These are phyloP conservation scores for Neodiprion pinetum DNA, from an alignment of 1,140 invertebrate genomes.

Conservation along the genomic window DNA sequence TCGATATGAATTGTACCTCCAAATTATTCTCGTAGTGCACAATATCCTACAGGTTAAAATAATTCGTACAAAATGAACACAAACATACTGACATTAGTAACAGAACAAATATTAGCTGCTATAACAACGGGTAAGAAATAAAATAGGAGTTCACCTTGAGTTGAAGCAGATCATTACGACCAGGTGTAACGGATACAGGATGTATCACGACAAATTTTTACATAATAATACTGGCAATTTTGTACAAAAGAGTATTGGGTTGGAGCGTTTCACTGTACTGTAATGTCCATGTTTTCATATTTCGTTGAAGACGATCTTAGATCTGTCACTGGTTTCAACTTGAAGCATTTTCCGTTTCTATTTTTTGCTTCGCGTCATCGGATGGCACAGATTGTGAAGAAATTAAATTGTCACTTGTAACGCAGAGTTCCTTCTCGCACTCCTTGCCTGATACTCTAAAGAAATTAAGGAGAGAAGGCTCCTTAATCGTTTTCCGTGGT, in stretches of 20 bases:
- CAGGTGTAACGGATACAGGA: background rate
- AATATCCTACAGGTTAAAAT: too few species aligned
- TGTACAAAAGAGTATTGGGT: background rate
- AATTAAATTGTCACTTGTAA: slow-evolving; percentile 21
- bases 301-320: too few species aligned
- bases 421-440: slow-evolving; percentile 30
- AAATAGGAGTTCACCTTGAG: background rate
- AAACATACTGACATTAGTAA: too few species aligned
- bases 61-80: too few species aligned
- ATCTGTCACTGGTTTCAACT: background rate
- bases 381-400: slow-evolving; percentile 20
- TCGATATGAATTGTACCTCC: too few species aligned
- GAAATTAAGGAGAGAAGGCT: slow-evolving; percentile 45
- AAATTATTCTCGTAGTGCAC: too few species aligned
- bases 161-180: background rate
- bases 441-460: slow-evolving; percentile 39
- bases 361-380: background rate
- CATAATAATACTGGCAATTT: background rate
- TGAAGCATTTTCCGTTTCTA: background rate
- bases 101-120: too few species aligned
- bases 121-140: background rate
- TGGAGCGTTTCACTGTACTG: background rate
- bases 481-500: slow-evolving; percentile 38
- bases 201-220: background rate
- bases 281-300: background rate